Percentiles rank a stretch among this genome's conserved stretches.
These are phyloP conservation scores for Rhabdophis nuchalis DNA, from an alignment of 2,797 vertebrate species.

Conservation along the genomic window DNA sequence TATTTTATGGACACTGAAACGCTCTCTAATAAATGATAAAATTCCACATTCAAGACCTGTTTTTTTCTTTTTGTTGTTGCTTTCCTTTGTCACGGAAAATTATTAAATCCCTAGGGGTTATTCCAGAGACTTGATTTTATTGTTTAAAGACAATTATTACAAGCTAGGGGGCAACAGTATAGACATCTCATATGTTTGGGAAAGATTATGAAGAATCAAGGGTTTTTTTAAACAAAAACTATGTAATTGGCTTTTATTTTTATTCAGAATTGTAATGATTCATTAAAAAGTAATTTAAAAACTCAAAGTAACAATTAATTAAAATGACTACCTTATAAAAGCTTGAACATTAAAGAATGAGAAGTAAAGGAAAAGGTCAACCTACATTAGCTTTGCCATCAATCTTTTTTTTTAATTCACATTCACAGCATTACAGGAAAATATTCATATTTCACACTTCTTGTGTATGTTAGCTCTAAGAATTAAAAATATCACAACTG, in stretches of 20 bases:
- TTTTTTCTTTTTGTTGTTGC: background rate
- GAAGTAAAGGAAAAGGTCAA: background rate
- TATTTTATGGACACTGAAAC: background rate
- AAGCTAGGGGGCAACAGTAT: background rate
- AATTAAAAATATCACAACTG: background rate
- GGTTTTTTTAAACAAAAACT: background rate
- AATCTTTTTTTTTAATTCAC: background rate
- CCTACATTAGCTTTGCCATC: background rate
- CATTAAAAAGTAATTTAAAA: background rate
- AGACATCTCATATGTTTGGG: background rate
- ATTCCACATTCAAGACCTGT: background rate
- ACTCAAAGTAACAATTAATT: background rate
- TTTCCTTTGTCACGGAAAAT: background rate
- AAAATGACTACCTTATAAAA: background rate
- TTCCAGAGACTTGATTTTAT: constrained; percentile 10
- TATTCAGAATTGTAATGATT: background rate
- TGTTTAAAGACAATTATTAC: background rate
- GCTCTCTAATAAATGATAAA: background rate
- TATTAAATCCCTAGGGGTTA: background rate
- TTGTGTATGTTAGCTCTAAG: background rate
- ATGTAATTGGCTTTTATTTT: background rate
- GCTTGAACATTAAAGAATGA: background rate
- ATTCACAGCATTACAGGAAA: background rate
- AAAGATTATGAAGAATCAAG: background rate
- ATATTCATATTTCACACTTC: background rate